Percentiles rank a stretch among this genome's conserved stretches.
These are phyloP conservation scores for Eospalax fontanierii DNA, from an alignment of 2,797 vertebrate genomes.

Conservation along the genomic window DNA sequence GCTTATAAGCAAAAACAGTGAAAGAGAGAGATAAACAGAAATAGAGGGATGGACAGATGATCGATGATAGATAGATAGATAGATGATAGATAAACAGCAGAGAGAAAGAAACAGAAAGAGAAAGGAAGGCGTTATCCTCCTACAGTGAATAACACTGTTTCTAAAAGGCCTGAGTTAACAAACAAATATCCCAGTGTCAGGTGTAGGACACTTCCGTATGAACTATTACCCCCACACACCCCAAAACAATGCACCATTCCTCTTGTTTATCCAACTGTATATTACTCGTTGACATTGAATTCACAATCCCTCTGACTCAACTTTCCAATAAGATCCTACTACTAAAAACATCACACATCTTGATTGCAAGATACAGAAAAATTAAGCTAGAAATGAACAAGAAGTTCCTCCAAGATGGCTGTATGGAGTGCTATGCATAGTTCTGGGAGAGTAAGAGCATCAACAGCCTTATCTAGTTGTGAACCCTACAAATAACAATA, in stretches of 20 bases:
- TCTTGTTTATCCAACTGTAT: background rate
- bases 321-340: background rate
- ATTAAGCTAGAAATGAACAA: background rate
- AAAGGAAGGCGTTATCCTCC: no score
- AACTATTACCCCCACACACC: background rate
- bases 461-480: background rate
- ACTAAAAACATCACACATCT: no score
- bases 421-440: no score
- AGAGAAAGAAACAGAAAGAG: no score
- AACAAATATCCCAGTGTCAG: background rate
- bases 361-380: background rate
- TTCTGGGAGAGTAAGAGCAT: background rate
- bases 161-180: no score
- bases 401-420: background rate
- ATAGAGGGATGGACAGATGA: no score
- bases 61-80: no score
- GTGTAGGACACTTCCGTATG: background rate
- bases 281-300: no score
- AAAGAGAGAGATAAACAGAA: no score
- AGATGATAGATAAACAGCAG: no score
- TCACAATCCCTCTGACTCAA: no score
- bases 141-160: no score
- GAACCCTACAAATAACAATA: background rate
- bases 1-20: background rate
- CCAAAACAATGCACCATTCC: background rate